Evolutionary conservation across 2,888 invertebrate genomes (phyloP), one percentile per base, ranked within the genome.

Genomic region (Torymus auratus): DNA sequence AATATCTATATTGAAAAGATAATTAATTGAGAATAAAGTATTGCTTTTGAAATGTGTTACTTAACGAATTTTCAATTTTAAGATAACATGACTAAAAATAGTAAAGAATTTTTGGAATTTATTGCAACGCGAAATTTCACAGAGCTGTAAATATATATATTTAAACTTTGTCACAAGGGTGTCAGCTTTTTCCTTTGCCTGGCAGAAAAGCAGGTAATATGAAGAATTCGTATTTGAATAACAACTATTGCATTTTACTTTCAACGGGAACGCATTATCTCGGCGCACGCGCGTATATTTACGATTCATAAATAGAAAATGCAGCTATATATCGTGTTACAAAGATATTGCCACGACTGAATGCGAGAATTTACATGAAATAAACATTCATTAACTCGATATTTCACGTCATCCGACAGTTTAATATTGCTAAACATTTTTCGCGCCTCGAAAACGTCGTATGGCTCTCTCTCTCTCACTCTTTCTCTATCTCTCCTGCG

Each of bases 241-340:
- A 67, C 56, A 67, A 58, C 65, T 75, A 50, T 58, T 75, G 55
- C 53, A 56, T 69, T 76, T 69, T 68, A 62, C 55, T 69, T 76
- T 76, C 62, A 65, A 67, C 71, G 20, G 12, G 52, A 71, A 67
- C 65, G 58, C 65, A 71, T 71, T 78, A 71, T 77, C 52, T 79
- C 60, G 17, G 41, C 10, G n/a, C 52, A 56, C 20, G 14, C 55
- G n/a, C n/a, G n/a, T n/a, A n/a, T 52, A 73, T 79, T 79, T 73
- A 62, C 69, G 61, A 69, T 73, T 73, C 68, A 73, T 68, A 69
- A 68, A 62, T 73, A 56, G 62, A 73, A 73, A 78, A 67, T 23
- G n/a, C 53, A 13, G 67, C 56, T 72, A 61, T 23, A 52, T 52
- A 61, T 67, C 41, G 67, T 17, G 50, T 70, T 77, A 64, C 62